Evolutionary conservation across 1,140 invertebrate genomes (phyloP).

Genomic region (Drosophila littoralis): DNA sequence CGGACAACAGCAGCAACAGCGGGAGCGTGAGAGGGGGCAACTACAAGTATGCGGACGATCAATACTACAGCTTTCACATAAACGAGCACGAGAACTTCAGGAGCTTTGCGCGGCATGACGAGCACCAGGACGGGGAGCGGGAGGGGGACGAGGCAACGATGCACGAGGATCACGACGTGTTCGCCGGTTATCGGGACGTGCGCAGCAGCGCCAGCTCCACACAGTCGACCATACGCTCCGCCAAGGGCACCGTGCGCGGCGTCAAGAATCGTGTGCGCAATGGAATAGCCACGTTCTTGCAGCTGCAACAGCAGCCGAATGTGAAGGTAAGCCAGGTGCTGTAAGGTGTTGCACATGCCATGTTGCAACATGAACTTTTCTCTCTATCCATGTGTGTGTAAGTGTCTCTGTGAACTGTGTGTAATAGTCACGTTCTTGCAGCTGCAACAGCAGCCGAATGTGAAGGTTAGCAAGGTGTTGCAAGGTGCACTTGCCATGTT

Average conservation of each 20-base stretch:
- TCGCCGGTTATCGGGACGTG: slow-evolving; percentile 92
- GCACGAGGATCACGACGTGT: slow-evolving; percentile 86
- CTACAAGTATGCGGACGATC: slow-evolving; percentile 89
- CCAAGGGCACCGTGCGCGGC: slow-evolving; percentile 95
- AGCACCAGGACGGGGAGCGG: background rate
- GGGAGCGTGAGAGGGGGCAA: slow-evolving; percentile 41
- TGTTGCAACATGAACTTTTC: slow-evolving; percentile 10
- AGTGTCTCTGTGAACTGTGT: too few relatives aligned
- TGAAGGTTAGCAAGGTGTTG: too few relatives aligned
- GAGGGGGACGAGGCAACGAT: slow-evolving; percentile 69
- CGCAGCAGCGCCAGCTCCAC: slow-evolving; percentile 89
- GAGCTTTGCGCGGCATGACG: slow-evolving; percentile 85
- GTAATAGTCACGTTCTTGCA: too few relatives aligned
- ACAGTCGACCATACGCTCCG: slow-evolving; percentile 92
- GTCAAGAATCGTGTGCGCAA: slow-evolving; percentile 97
- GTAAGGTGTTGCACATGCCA: slow-evolving; percentile 31
- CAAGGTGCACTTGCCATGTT: too few relatives aligned
- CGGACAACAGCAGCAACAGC: slow-evolving; percentile 7
- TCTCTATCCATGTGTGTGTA: too few relatives aligned
- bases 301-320: slow-evolving; percentile 88
- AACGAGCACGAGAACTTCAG: slow-evolving; percentile 88
- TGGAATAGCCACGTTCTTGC: slow-evolving; percentile 97
- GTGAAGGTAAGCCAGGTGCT: slow-evolving; percentile 87
- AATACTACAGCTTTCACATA: slow-evolving; percentile 93
- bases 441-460: too few relatives aligned